These are phyloP conservation scores for Agrilus planipennis DNA, from an alignment of 1,140 invertebrate genomes.

Conservation along the genomic window DNA sequence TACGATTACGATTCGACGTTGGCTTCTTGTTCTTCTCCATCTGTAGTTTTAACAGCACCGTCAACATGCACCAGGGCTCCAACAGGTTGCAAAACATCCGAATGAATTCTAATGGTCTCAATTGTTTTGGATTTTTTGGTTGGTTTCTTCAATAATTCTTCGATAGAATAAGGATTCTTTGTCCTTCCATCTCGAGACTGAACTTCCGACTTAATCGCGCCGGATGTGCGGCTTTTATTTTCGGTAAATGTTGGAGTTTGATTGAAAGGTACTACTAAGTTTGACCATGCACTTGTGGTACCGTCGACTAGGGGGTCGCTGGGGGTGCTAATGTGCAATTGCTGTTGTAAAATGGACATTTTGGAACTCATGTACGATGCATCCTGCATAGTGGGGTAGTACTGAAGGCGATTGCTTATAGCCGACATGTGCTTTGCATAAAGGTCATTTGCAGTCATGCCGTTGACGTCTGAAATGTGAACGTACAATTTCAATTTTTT, in stretches of 20 bases:
- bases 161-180: slow-evolving; percentile 74
- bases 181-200: slow-evolving; percentile 41
- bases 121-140: slow-evolving; percentile 37
- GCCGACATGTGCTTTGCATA: slow-evolving; percentile 17
- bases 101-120: slow-evolving; percentile 13
- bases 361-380: slow-evolving; percentile 36
- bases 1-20: too few relatives aligned
- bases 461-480: too few relatives aligned
- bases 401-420: slow-evolving; percentile 17
- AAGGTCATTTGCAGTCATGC: slow-evolving; percentile 19
- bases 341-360: slow-evolving; percentile 44
- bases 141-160: slow-evolving; percentile 71
- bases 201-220: slow-evolving; percentile 21
- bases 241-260: slow-evolving; percentile 6
- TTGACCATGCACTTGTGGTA: slow-evolving; percentile 39
- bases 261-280: slow-evolving; percentile 40
- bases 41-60: too few relatives aligned
- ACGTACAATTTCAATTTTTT: too few relatives aligned
- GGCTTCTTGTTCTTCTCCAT: too few relatives aligned
- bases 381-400: slow-evolving; percentile 25
- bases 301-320: slow-evolving; percentile 4
- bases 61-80: slow-evolving; percentile 22
- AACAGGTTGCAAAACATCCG: slow-evolving; percentile 25
- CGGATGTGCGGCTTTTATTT: slow-evolving; percentile 8
- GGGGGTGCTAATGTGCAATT: slow-evolving; percentile 35